A percentile compares a stretch with the other conserved stretches of the same genome.
These are phyloP conservation scores for Myotis findleyi DNA, from an alignment of 2,797 vertebrate species.

Conservation along the genomic window DNA sequence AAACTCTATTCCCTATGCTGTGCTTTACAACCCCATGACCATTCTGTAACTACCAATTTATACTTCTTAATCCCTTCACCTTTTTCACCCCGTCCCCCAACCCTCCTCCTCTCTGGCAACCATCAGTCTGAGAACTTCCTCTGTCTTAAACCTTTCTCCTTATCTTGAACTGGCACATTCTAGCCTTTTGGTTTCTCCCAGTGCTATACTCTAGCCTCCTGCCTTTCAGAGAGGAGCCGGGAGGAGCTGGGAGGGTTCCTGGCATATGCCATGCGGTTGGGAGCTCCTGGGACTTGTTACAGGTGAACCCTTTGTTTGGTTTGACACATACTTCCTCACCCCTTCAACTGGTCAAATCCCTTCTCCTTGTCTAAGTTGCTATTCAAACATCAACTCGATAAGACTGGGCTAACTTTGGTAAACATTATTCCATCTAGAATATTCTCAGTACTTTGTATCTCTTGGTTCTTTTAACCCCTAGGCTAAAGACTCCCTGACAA, in stretches of 20 bases:
- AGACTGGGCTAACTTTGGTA: background rate
- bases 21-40: background rate
- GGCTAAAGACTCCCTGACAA: background rate
- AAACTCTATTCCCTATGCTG: background rate
- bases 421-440: background rate
- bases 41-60: background rate
- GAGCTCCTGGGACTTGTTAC: background rate
- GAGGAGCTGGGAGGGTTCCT: background rate
- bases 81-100: background rate
- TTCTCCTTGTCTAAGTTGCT: background rate
- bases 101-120: no score
- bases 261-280: rapidly evolving
- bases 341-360: background rate
- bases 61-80: background rate
- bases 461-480: background rate
- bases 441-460: background rate
- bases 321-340: background rate
- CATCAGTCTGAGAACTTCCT: background rate
- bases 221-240: background rate
- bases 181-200: background rate
- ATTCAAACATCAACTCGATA: background rate
- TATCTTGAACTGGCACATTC: background rate
- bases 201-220: background rate
- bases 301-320: background rate
- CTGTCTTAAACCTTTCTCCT: background rate